A percentile compares a stretch with the other conserved stretches of the same genome.
Evolutionary conservation across 2,888 invertebrate species (phyloP).

Genomic region (Dryadula phaetusa): DNA sequence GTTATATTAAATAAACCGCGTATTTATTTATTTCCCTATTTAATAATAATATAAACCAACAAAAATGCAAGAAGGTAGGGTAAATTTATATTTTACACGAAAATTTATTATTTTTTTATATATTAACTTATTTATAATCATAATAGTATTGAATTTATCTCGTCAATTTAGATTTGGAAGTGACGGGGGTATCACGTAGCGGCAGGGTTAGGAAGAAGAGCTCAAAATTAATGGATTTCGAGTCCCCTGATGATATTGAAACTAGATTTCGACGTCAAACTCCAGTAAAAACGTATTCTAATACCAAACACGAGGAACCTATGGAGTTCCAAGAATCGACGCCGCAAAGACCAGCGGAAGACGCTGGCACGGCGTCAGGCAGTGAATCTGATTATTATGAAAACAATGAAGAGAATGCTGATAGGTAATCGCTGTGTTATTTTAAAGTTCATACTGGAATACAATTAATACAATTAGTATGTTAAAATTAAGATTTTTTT

Average conservation of each 20-base stretch:
- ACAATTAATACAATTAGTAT: not conserved
- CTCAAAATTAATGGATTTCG: constrained; percentile 96
- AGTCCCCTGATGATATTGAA: constrained; percentile 94
- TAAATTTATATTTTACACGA: not conserved
- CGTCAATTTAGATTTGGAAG: constrained; percentile 86
- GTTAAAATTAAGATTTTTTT: not conserved
- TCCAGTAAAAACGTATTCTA: constrained; percentile 63
- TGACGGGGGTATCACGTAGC: constrained; percentile 94
- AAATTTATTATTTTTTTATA: not conserved
- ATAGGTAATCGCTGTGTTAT: constrained; percentile 58
- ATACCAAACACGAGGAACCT: constrained; percentile 60
- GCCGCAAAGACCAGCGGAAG: constrained; percentile 58
- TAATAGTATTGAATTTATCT: not conserved
- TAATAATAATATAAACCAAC: not conserved
- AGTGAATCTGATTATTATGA: constrained; percentile 80
- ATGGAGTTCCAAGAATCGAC: constrained; percentile 59
- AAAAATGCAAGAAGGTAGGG: constrained; percentile 42
- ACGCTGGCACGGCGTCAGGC: constrained; percentile 68
- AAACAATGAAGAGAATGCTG: constrained; percentile 72
- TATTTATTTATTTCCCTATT: not conserved
- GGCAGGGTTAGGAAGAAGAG: constrained; percentile 97
- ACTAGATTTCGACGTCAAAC: constrained; percentile 79
- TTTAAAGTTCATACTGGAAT: not conserved
- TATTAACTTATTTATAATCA: not conserved
- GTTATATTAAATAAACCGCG: not conserved